Evolutionary conservation across 2,113 vertebrate species (phyloP), one percentile per base, ranked within the genome.

Genomic region (Clarias gariepinus): DNA sequence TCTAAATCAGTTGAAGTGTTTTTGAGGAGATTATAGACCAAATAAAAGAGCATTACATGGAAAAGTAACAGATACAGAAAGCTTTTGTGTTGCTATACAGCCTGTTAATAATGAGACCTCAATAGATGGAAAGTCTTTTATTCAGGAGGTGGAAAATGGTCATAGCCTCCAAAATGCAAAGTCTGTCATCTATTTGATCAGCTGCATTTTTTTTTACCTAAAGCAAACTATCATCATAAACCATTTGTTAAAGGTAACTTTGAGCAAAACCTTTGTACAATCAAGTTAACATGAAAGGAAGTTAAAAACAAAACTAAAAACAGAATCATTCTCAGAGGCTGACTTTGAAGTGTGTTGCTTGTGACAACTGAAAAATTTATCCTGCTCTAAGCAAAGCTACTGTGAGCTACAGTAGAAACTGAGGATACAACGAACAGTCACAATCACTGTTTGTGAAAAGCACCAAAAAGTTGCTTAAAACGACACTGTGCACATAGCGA

Each of bases 341-440:
- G 84, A 85, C n/a, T 28, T 85, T 91, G 19, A 91, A 90, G 86
- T 89, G 93, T 85, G 92, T 93, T 25, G 89, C 86, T 89, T 91
- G 89, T 91, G 90, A 91, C 83, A 86, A 83, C 15, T 97, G 86
- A n/a, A 96, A 85, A 66, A 96, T 84, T 90, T 96, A 83, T 13
- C 90, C 89, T 85, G 94, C 94, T 85, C 96, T 96, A 4, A 97
- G 89, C 15, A 94, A 10, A 53, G 94, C 90, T 86, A 96, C 28
- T 2, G 85, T 88, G 13, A 94, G 92, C 16, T 88, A 82, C 86
- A 57, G 53, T 87, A 82, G 92, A 93, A 92, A 88, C 90, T 87
- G 33, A 87, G 95, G 91, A 80, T 19, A 90, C 88, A 91, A 94
- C 88, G 91, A 81, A 60, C n/a, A 52, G 25, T 53, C 18, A 55